These are phyloP conservation scores for Motacilla alba DNA, from an alignment of 2,113 vertebrate genomes.

Conservation along the genomic window DNA sequence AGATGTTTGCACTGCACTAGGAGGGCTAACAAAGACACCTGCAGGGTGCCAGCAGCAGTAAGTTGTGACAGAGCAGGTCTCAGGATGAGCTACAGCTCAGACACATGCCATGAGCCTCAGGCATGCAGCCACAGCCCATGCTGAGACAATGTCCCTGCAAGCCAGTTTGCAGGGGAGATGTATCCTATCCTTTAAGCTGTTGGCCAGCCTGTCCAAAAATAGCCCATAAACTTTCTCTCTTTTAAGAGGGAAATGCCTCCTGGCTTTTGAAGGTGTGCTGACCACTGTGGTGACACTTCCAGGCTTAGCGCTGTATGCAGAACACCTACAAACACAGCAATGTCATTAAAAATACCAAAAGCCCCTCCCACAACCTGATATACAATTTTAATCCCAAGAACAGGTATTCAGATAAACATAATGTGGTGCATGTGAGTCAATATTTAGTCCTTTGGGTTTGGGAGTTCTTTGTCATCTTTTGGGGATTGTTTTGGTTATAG, in stretches of 20 bases:
- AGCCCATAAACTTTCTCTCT: neutral
- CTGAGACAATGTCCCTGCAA: neutral
- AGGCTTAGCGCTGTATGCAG: neutral
- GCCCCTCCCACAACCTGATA: neutral
- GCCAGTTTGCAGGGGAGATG: neutral
- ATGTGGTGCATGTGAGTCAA: too few species aligned
- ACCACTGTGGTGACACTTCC: neutral
- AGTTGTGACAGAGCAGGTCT: neutral
- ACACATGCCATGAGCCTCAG: rapidly evolving
- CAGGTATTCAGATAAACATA: neutral
- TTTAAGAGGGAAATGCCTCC: neutral
- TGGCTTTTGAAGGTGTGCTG: neutral
- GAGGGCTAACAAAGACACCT: neutral
- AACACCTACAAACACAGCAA: neutral
- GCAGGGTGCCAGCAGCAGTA: neutral
- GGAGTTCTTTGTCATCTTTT: neutral
- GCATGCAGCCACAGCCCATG: rapidly evolving
- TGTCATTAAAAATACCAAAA: neutral
- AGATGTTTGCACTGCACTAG: rapidly evolving
- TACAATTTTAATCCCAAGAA: neutral
- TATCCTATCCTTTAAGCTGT: neutral
- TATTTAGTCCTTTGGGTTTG: neutral
- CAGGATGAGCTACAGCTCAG: neutral
- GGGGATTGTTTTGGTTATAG: neutral
- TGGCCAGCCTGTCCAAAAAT: neutral